Conservation (phyloP, 2,113 vertebrate species). For the Malaclemys terrapin region DNA sequence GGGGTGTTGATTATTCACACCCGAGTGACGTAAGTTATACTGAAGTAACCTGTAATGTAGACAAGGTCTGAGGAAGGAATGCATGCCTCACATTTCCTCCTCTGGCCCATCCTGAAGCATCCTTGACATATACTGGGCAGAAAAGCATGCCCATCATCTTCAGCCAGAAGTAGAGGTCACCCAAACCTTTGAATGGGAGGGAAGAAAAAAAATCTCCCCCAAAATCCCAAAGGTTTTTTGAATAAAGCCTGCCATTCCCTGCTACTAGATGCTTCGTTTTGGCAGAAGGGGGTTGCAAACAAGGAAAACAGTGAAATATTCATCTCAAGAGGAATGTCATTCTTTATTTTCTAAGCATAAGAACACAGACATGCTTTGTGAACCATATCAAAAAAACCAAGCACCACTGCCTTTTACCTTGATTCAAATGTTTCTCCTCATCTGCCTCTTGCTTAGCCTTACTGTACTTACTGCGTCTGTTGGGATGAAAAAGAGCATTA, state of each 20-base stretch:
- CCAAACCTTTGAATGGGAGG: neutral
- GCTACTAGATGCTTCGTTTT: neutral
- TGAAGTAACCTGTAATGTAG: neutral
- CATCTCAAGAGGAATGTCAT: neutral
- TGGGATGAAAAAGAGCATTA: conserved; percentile 59
- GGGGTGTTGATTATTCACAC: neutral
- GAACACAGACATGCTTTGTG: neutral
- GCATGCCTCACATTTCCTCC: neutral
- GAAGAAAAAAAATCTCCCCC: neutral
- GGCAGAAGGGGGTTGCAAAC: neutral
- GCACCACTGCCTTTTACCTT: conserved; percentile 83
- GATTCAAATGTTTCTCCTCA: conserved; percentile 96
- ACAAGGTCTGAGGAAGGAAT: neutral
- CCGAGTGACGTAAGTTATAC: neutral
- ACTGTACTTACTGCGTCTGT: conserved; percentile 96
- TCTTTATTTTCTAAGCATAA: neutral
- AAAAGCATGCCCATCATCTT: neutral
- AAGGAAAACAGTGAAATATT: neutral
- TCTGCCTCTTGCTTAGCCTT: conserved; percentile 97
- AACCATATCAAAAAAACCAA: neutral
- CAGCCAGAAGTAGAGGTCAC: neutral
- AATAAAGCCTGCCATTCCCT: neutral
- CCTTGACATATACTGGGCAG: neutral
- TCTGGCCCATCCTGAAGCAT: neutral
- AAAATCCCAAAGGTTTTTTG: neutral